Conservation (phyloP, 2,797 vertebrate genomes). For the Schizopygopsis pylzovi region DNA sequence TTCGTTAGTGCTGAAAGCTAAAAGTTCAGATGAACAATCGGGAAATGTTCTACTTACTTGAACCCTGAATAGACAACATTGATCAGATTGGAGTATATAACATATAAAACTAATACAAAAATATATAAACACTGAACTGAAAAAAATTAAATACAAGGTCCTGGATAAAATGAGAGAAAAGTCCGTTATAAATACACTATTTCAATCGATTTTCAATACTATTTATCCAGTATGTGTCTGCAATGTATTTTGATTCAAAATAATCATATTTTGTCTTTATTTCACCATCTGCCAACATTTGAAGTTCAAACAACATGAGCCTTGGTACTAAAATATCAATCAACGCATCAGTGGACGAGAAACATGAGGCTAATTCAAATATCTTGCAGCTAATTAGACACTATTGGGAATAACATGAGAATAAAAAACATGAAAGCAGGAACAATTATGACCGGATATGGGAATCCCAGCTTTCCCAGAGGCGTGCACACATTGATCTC, state of each 20-base stretch:
- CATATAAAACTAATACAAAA: neutral
- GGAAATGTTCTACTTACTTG: neutral
- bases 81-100: neutral
- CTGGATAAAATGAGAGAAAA: neutral
- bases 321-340: neutral
- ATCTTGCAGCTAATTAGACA: neutral
- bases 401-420: constrained; percentile 9
- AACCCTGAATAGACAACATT: neutral
- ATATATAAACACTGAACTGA: neutral
- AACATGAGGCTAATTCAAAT: constrained; percentile 22
- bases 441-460: neutral
- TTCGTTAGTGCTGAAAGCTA: neutral
- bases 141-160: no score
- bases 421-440: constrained; percentile 20
- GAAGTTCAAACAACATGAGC: neutral
- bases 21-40: neutral
- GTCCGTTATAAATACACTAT: neutral
- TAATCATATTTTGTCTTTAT: neutral
- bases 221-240: neutral
- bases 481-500: neutral
- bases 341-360: neutral
- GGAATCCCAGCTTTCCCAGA: constrained; percentile 11
- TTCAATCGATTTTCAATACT: neutral
- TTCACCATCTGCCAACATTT: neutral
- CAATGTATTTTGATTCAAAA: neutral